phyloP scores from a whole-genome alignment of 2,888 invertebrate genomes.

The Zygogramma bicolorata region DNA sequence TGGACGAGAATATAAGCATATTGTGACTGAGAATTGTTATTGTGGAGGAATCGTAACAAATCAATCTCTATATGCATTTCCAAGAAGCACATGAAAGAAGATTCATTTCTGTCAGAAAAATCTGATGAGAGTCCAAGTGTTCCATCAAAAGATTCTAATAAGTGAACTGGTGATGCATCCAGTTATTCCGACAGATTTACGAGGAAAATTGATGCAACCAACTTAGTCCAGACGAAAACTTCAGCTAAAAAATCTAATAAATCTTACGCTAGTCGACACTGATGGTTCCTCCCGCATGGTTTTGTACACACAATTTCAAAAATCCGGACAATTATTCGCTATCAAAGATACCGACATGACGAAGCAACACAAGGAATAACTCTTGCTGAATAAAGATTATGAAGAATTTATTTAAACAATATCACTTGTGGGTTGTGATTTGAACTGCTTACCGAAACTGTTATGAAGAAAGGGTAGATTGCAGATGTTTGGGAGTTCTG shows the following conservation, averaged over 20 bases:
- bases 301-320: slow-evolving; percentile 86
- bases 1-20: slow-evolving; percentile 80
- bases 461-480: slow-evolving; percentile 97
- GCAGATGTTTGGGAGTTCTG: slow-evolving; percentile 95
- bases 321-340: slow-evolving; percentile 83
- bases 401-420: slow-evolving; percentile 90
- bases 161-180: slow-evolving; percentile 15
- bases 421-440: slow-evolving; percentile 97
- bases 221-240: slow-evolving; percentile 59
- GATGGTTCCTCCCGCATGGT: slow-evolving; percentile 94
- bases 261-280: slow-evolving; percentile 57
- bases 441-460: slow-evolving; percentile 95
- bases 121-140: slow-evolving; percentile 26
- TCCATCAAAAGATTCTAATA: slow-evolving; percentile 11
- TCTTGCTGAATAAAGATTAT: slow-evolving; percentile 94
- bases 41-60: slow-evolving; percentile 85
- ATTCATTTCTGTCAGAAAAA: slow-evolving; percentile 53
- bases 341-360: slow-evolving; percentile 96
- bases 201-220: slow-evolving; percentile 59
- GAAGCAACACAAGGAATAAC: slow-evolving; percentile 95
- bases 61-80: slow-evolving; percentile 80
- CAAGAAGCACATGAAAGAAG: slow-evolving; percentile 79
- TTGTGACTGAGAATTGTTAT: slow-evolving; percentile 85
- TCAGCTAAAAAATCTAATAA: slow-evolving; percentile 64
- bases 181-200: slow-evolving; percentile 68